Evolutionary conservation across 2,888 invertebrate species (phyloP).

Genomic region (Agrenia bidenticulata): DNA sequence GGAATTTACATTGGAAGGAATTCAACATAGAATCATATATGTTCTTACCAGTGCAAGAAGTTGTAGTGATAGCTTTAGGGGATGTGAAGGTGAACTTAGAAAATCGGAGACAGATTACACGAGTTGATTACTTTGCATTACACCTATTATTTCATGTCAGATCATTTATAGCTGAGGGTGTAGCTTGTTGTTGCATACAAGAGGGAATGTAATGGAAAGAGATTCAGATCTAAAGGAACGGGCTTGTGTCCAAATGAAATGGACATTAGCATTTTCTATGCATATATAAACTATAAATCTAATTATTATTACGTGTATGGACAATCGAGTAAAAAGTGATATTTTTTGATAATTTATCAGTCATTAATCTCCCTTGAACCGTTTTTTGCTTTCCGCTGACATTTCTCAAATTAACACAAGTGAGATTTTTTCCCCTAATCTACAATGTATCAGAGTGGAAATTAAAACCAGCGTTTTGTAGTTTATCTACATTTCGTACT

Average conservation of each 20-base stretch:
- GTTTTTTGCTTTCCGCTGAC: conserved; percentile 53
- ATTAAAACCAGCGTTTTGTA: conserved; percentile 19
- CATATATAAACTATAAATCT: conserved; percentile 54
- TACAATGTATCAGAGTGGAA: conserved; percentile 17
- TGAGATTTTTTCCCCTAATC: conserved; percentile 46
- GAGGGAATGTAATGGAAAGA: too few relatives aligned
- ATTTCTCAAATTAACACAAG: conserved; percentile 53
- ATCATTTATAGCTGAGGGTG: too few relatives aligned
- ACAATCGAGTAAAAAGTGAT: conserved; percentile 50
- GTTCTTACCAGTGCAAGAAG: too few relatives aligned
- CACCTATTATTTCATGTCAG: too few relatives aligned
- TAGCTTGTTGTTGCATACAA: too few relatives aligned
- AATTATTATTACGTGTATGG: conserved; percentile 52
- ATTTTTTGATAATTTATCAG: conserved; percentile 54
- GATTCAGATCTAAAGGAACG: background rate
- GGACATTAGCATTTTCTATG: conserved; percentile 53
- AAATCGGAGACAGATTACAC: too few relatives aligned
- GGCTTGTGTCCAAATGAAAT: conserved; percentile 25
- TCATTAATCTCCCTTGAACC: conserved; percentile 52
- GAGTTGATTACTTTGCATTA: too few relatives aligned
- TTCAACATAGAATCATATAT: too few relatives aligned
- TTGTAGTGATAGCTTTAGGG: too few relatives aligned
- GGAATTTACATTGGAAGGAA: too few relatives aligned
- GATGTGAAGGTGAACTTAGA: too few relatives aligned
- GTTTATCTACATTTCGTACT: conserved; percentile 8